Evolutionary conservation across 2,888 invertebrate species (phyloP).

Genomic region (Charanyca ferruginea): DNA sequence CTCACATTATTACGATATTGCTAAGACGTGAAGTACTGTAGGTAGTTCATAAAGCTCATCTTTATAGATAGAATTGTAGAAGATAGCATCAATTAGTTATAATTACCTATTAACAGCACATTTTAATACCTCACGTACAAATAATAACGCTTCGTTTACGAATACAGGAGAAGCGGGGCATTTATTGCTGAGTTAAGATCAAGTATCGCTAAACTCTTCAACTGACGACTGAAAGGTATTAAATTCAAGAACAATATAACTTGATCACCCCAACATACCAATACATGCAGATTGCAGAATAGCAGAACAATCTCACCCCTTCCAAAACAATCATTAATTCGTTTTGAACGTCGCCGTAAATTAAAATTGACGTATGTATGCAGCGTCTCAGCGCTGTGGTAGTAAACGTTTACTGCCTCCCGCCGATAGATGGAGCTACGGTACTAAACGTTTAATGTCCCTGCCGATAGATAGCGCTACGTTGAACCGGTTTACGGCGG

Average conservation of each 20-base stretch:
- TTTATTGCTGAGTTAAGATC: constrained; percentile 30
- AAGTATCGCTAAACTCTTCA: constrained; percentile 34
- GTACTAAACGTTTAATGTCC: constrained; percentile 59
- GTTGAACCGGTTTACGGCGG: constrained; percentile 64
- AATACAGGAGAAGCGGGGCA: constrained; percentile 5
- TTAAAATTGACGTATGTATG: constrained; percentile 49
- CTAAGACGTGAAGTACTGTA: too few relatives aligned
- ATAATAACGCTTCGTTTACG: constrained; percentile 10
- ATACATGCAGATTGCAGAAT: constrained; percentile 28
- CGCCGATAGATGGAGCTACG: constrained; percentile 46
- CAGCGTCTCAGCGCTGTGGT: constrained; percentile 11
- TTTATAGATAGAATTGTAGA: not conserved
- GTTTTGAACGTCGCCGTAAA: constrained; percentile 51
- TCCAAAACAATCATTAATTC: constrained; percentile 47
- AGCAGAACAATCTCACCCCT: constrained; percentile 32
- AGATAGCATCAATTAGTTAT: not conserved
- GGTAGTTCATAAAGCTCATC: too few relatives aligned
- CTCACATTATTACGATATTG: too few relatives aligned
- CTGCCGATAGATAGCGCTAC: constrained; percentile 55
- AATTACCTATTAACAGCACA: not conserved
- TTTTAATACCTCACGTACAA: constrained; percentile 20
- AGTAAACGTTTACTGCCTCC: constrained; percentile 48
- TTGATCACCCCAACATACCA: constrained; percentile 28
- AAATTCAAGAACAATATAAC: constrained; percentile 32
- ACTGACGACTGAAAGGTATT: constrained; percentile 28